These are phyloP conservation scores for Takifugu rubripes DNA, from an alignment of 2,797 vertebrate species.

Conservation along the genomic window DNA sequence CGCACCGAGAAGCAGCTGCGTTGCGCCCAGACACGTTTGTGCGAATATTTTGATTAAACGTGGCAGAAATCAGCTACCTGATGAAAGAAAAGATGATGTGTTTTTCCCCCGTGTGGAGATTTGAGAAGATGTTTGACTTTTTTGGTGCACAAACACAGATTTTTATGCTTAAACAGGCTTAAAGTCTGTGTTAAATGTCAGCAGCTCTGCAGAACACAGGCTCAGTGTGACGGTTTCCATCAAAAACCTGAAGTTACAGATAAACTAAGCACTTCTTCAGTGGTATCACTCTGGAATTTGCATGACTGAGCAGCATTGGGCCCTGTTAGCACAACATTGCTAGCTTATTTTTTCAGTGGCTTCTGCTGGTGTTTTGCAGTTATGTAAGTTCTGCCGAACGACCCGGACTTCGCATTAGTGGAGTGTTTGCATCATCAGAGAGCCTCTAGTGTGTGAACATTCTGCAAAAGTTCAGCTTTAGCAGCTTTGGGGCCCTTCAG, in stretches of 20 bases:
- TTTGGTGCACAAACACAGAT: background rate
- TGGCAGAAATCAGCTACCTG: background rate
- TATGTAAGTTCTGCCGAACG: background rate
- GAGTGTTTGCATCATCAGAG: background rate
- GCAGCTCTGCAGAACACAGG: no score
- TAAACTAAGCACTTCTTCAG: no score
- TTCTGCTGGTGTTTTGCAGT: background rate
- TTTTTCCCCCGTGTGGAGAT: no score
- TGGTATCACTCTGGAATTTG: no score
- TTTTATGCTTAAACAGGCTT: background rate
- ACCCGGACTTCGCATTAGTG: conserved; percentile 12
- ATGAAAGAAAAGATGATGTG: background rate
- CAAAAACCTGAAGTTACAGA: no score
- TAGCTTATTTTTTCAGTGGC: no score
- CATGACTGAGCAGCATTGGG: no score
- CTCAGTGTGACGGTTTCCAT: no score
- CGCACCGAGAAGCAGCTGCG: background rate
- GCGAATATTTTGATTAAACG: background rate
- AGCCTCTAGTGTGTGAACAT: background rate
- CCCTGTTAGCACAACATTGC: no score
- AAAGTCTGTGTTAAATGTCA: no score
- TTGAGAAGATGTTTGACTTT: background rate
- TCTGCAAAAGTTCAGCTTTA: conserved; percentile 1
- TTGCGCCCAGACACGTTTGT: background rate
- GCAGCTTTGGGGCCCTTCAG: background rate